Conservation (phyloP, 2,888 invertebrate species). For the Sesia apiformis region DNA sequence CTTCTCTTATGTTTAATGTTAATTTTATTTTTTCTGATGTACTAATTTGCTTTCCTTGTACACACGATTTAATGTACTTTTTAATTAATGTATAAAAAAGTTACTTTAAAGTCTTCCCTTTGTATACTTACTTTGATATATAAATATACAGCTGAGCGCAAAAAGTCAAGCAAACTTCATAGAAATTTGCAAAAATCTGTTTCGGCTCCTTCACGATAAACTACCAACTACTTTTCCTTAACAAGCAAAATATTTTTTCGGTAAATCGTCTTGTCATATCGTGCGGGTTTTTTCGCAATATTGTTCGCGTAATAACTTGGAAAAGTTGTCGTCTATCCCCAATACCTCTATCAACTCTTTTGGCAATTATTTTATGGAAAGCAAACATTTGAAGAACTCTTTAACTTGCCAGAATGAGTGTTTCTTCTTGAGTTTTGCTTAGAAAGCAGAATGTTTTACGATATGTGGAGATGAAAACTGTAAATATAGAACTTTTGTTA, state of each 20-base stretch:
- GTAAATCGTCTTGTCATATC: constrained; percentile 17
- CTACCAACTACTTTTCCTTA: constrained; percentile 14
- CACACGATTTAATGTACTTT: too few relatives aligned
- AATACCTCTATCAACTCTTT: constrained; percentile 8
- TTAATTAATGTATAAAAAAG: too few relatives aligned
- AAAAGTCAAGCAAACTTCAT: not conserved
- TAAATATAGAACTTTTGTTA: too few relatives aligned
- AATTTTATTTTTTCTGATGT: not conserved
- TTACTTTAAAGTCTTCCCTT: too few relatives aligned
- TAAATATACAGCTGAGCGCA: too few relatives aligned
- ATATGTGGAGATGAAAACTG: too few relatives aligned
- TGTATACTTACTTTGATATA: too few relatives aligned
- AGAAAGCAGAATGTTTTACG: too few relatives aligned
- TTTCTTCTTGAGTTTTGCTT: constrained; percentile 23
- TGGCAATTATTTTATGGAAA: constrained; percentile 21
- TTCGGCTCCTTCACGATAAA: constrained; percentile 4
- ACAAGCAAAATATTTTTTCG: constrained; percentile 18
- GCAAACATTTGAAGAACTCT: constrained; percentile 20
- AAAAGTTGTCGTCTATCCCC: constrained; percentile 17
- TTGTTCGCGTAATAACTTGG: constrained; percentile 18
- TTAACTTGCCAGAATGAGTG: constrained; percentile 23
- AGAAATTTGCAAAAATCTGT: not conserved
- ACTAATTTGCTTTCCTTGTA: too few relatives aligned
- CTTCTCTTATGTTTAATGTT: not conserved
- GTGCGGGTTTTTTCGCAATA: constrained; percentile 16